These are phyloP conservation scores for Lamprotornis superbus DNA, from an alignment of 2,113 vertebrate genomes.

Conservation along the genomic window DNA sequence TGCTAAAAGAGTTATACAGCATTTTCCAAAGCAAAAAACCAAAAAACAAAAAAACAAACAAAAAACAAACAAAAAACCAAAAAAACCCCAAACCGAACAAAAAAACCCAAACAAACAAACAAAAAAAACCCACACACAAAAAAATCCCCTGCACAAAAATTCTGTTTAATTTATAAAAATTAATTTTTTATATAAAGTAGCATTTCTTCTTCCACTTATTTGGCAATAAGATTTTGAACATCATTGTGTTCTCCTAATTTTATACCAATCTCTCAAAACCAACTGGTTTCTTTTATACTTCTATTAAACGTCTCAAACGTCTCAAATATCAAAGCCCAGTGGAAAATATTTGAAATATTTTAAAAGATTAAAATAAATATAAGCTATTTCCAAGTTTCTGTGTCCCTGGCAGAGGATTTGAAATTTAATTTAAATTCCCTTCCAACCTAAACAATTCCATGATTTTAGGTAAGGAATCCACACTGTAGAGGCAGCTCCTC, in stretches of 20 bases:
- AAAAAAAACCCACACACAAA: too few relatives aligned
- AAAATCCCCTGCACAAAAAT: accelerated
- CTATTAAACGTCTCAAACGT: neutral
- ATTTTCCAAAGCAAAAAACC: neutral
- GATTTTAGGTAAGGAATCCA: neutral
- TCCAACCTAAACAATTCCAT: neutral
- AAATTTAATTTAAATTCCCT: neutral
- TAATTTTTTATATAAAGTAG: neutral
- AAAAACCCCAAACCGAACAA: too few relatives aligned
- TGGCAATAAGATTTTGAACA: neutral
- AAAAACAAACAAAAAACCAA: too few relatives aligned
- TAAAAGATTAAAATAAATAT: neutral
- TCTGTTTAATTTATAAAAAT: neutral
- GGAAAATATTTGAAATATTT: neutral
- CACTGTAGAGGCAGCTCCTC: neutral
- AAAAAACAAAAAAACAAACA: neutral
- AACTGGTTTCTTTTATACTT: neutral
- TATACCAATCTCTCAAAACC: neutral
- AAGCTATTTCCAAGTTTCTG: neutral
- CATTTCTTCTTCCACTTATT: neutral
- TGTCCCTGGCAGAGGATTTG: neutral
- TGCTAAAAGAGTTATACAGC: neutral
- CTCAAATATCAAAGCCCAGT: neutral
- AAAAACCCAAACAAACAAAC: too few relatives aligned
- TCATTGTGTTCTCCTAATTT: neutral